Base-by-base conservation (phyloP, 2,113 vertebrate genomes). In the Dunckerocampus dactyliophorus region DNA sequence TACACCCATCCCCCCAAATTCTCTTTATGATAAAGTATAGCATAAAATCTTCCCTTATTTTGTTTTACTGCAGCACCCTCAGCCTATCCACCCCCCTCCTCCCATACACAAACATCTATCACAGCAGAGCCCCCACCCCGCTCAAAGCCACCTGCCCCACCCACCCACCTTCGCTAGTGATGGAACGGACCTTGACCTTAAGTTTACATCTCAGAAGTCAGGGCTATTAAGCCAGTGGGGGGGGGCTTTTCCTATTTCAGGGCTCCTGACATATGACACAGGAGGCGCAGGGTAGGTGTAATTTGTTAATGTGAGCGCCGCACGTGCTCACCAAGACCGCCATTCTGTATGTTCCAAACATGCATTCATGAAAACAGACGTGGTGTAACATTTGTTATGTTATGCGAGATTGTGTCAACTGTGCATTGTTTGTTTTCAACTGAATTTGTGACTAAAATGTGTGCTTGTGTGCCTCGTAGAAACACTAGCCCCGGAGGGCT, bases 181-280 rank as follows among this genome's bases (percentile, higher is more conserved):
- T 79, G 62, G 74, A 72, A 62, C 75, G 72, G 80, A 83, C 85
- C 85, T 87, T 89, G 86, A 87, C 86, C 87, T 84, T 82, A 88
- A 84, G 82, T 85, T 85, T 85, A 87, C 85, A 87, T 87, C 78
- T 69, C 71, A 52, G 71, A 72, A 85, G 81, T 85, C 77, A 67
- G 77, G 60, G 80, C 84, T 79, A 76, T 86, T 84, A 79, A 76
- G 67, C 60, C 56, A 42, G 21, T 56, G 56, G 47, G 20, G 59
- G 69, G 62, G 68, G 37, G 59, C 31, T 60, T 71, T 83, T 76
- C 76, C 72, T 63, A 69, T 75, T 76, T 81, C 62, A 67, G 77
- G 62, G 73, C 77, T 66, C 47, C 67, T 83, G 83, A 83, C 80
- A 79, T 72, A 74, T 76, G 82, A 83, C 76, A 72, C 74, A 62